Evolutionary conservation across 2,113 vertebrate genomes (phyloP).

Genomic region (Arenaria interpres): DNA sequence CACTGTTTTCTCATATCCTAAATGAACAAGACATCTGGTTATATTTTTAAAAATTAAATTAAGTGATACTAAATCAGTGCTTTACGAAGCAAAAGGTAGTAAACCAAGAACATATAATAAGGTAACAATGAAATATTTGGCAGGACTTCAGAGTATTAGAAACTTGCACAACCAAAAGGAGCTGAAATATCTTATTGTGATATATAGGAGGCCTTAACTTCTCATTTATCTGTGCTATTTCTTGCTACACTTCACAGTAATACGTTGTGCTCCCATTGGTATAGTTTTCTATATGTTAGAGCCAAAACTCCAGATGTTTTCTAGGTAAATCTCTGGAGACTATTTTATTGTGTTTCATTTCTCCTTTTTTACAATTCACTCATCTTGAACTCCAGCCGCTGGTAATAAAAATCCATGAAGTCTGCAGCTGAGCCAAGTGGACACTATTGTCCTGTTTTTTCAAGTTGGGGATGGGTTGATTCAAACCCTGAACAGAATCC

Average conservation of each 20-base stretch:
- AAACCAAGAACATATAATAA: constrained; percentile 61
- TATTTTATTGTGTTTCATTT: constrained; percentile 61
- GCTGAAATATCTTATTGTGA: constrained; percentile 13
- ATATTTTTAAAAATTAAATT: constrained; percentile 58
- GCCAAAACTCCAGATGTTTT: constrained; percentile 70
- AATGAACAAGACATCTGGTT: constrained; percentile 64
- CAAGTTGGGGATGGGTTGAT: neutral
- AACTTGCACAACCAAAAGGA: neutral
- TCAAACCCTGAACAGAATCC: constrained; percentile 23
- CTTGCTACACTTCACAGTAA: constrained; percentile 10
- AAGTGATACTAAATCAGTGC: constrained; percentile 52
- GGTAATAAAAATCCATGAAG: constrained; percentile 43
- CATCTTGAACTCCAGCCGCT: constrained; percentile 17
- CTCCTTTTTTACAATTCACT: constrained; percentile 48
- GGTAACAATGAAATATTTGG: constrained; percentile 54
- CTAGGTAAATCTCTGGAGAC: constrained; percentile 35
- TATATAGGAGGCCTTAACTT: constrained; percentile 20
- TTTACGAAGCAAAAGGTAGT: constrained; percentile 50
- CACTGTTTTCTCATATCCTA: constrained; percentile 49
- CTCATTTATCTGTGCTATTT: constrained; percentile 28
- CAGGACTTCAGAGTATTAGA: constrained; percentile 37
- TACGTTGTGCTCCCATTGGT: neutral
- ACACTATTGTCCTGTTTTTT: constrained; percentile 9
- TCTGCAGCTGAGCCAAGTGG: constrained; percentile 30
- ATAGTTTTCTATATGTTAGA: constrained; percentile 2